phyloP scores from a whole-genome alignment of 1,140 invertebrate genomes.

The Colletes latitarsis region DNA sequence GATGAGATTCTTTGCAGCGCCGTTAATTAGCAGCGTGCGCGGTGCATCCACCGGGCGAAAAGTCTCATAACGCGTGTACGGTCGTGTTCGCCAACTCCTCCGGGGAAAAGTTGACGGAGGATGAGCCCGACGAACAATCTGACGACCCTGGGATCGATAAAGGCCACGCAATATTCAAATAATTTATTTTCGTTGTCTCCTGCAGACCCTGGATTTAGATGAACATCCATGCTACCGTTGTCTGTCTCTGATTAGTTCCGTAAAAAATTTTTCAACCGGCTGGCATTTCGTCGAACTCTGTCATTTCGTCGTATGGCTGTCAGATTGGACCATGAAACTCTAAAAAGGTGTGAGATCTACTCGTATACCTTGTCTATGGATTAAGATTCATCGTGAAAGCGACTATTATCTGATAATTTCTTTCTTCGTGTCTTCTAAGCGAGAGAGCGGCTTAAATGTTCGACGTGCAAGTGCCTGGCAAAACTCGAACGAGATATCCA shows the following conservation, averaged over 20 bases:
- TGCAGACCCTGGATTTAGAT: background rate
- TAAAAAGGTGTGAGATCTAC: no score
- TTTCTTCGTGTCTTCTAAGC: no score
- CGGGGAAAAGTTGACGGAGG: background rate
- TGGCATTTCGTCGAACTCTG: no score
- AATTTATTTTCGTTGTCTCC: conserved; percentile 13
- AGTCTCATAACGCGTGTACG: background rate
- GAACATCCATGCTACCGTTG: conserved; percentile 1
- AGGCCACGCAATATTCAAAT: conserved; percentile 6
- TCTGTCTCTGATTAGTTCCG: background rate
- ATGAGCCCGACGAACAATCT: background rate
- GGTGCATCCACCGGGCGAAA: background rate
- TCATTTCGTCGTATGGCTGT: no score
- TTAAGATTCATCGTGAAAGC: no score
- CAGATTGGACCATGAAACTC: no score
- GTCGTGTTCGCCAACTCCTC: background rate
- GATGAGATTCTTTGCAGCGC: conserved; percentile 15
- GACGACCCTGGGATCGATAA: background rate
- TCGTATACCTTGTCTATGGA: no score
- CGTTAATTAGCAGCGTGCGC: conserved; percentile 16
- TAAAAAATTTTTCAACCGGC: background rate
- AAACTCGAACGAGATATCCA: conserved; percentile 11
- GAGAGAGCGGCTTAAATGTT: no score
- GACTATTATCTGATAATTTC: no score
- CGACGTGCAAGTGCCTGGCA: no score